Percentiles rank a stretch among this genome's conserved stretches.
These are phyloP conservation scores for Macropis europaea DNA, from an alignment of 2,888 invertebrate genomes.

Conservation along the genomic window DNA sequence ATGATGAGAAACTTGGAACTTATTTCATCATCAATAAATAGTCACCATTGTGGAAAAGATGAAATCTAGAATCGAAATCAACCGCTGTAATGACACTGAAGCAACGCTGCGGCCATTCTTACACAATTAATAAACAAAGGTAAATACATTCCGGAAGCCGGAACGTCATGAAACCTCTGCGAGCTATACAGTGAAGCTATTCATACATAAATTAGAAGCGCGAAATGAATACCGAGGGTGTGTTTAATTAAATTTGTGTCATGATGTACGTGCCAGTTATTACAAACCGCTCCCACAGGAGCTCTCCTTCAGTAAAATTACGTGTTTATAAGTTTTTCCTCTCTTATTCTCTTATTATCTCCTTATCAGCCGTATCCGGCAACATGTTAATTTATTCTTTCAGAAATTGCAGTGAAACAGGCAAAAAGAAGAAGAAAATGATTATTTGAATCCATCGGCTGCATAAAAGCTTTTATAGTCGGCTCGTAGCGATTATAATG, in stretches of 20 bases:
- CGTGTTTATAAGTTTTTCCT: conserved; percentile 60
- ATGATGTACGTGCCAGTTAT: conserved; percentile 75
- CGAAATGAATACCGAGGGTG: conserved; percentile 70
- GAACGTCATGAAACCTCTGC: conserved; percentile 59
- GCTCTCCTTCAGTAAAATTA: conserved; percentile 50
- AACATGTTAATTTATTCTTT: conserved; percentile 43
- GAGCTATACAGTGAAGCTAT: conserved; percentile 70
- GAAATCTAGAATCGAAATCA: neutral
- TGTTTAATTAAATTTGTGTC: conserved; percentile 78
- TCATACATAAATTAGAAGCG: conserved; percentile 75
- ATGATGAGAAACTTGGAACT: neutral
- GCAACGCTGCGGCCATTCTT: conserved; percentile 25
- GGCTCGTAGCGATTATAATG: neutral
- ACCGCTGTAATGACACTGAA: conserved; percentile 24
- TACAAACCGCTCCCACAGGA: conserved; percentile 60
- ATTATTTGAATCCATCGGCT: neutral
- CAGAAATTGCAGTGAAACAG: conserved; percentile 7
- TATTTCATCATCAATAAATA: neutral
- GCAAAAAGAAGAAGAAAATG: neutral
- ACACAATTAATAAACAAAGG: conserved; percentile 51
- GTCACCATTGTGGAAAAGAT: neutral
- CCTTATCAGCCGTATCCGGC: conserved; percentile 10
- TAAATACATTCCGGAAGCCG: conserved; percentile 45
- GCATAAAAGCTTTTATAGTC: neutral
- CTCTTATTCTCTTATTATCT: conserved; percentile 26